Percentiles rank a stretch among this genome's conserved stretches.
Conservation (phyloP, 2,113 vertebrate species). For the Balaenoptera acutorostrata region DNA sequence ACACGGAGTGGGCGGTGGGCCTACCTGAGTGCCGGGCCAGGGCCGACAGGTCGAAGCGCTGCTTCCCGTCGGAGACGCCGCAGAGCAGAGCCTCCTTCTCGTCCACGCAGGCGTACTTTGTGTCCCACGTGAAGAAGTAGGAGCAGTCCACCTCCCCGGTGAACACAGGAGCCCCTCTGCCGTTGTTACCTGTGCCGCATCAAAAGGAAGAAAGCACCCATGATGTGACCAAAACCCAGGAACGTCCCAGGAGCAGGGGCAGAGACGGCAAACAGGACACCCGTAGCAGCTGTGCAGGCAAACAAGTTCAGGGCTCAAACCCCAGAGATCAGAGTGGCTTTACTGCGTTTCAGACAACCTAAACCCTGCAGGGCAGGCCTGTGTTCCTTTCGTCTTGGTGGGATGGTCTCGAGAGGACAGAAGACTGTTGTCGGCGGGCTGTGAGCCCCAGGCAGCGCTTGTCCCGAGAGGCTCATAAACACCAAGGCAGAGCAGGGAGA, state of each 20-base stretch:
- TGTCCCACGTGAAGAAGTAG: conserved; percentile 95
- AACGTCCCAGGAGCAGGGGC: neutral
- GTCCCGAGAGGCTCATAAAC: neutral
- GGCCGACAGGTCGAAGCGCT: conserved; percentile 89
- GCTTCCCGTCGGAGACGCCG: conserved; percentile 81
- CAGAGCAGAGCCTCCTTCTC: conserved; percentile 92
- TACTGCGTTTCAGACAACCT: fast-evolving
- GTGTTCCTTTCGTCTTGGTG: fast-evolving
- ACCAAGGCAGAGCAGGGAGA: too few relatives aligned
- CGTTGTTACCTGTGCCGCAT: conserved; percentile 70
- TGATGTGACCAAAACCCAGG: neutral
- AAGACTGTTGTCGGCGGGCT: neutral
- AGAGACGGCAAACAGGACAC: neutral
- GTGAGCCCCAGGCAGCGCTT: neutral
- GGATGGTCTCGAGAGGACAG: fast-evolving
- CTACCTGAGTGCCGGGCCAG: conserved; percentile 89
- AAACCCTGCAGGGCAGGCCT: neutral
- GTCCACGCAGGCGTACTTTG: conserved; percentile 89
- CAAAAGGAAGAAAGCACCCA: neutral
- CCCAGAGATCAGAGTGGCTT: neutral
- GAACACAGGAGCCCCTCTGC: conserved; percentile 88
- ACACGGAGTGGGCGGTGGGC: neutral
- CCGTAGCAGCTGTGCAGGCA: fast-evolving
- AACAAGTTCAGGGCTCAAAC: neutral
- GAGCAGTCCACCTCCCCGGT: conserved; percentile 93